Conservation (phyloP, 2,113 vertebrate genomes). For the Tympanuchus pallidicinctus region DNA sequence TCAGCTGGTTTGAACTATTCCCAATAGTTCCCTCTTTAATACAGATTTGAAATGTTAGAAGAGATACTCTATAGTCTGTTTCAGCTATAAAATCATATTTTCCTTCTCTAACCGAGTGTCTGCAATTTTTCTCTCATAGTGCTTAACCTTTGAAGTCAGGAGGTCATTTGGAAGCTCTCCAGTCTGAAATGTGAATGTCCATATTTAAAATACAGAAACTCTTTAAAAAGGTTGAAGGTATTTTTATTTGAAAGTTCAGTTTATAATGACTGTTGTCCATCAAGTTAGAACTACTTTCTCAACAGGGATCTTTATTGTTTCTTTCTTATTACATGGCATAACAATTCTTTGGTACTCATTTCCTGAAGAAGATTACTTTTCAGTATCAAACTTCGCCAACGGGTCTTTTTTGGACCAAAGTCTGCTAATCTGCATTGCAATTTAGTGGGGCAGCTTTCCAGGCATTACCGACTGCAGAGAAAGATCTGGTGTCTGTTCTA, state of each 20-base stretch:
- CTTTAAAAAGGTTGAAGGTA: slow-evolving; percentile 63
- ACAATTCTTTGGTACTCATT: slow-evolving; percentile 77
- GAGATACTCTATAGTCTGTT: slow-evolving; percentile 54
- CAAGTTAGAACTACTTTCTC: slow-evolving; percentile 68
- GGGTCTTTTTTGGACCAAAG: slow-evolving; percentile 59
- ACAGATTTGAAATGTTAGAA: slow-evolving; percentile 62
- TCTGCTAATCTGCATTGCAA: slow-evolving; percentile 59
- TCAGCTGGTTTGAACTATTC: neutral
- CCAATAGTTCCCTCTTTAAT: slow-evolving; percentile 35
- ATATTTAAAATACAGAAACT: slow-evolving; percentile 77
- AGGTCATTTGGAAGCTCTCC: slow-evolving; percentile 73
- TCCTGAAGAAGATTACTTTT: slow-evolving; percentile 82
- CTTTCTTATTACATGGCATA: slow-evolving; percentile 76
- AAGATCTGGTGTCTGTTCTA: slow-evolving; percentile 47
- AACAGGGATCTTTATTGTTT: slow-evolving; percentile 75
- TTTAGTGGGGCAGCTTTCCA: slow-evolving; percentile 56
- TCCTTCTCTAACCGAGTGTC: slow-evolving; percentile 44
- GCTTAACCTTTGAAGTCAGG: slow-evolving; percentile 58
- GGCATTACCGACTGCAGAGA: slow-evolving; percentile 22
- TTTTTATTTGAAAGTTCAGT: slow-evolving; percentile 76
- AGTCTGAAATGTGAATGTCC: slow-evolving; percentile 70
- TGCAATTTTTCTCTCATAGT: slow-evolving; percentile 51
- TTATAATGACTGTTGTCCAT: slow-evolving; percentile 74
- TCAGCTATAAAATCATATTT: slow-evolving; percentile 63
- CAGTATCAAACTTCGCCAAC: slow-evolving; percentile 74